phyloP scores from a whole-genome alignment of 2,888 invertebrate genomes.

The Gerris lacustris region DNA sequence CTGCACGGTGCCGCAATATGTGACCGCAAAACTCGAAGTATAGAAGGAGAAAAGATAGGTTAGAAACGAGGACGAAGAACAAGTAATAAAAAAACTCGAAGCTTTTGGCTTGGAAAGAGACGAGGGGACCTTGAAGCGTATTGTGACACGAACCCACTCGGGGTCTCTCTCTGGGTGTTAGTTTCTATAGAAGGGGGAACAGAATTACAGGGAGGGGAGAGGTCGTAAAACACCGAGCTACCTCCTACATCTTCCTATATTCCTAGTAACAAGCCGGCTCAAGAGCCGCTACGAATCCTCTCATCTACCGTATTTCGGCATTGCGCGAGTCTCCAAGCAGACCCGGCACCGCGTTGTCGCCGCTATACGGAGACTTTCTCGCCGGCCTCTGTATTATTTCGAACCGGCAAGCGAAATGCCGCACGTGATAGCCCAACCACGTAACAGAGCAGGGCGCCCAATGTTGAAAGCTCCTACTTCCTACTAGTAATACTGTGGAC shows the following conservation, averaged over 20 bases:
- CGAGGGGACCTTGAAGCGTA: background rate
- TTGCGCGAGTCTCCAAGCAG: too few relatives aligned
- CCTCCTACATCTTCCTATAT: background rate
- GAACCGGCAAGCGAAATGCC: background rate
- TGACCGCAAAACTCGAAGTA: too few relatives aligned
- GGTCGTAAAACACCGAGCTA: background rate
- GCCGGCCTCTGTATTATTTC: too few relatives aligned
- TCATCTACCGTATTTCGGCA: background rate
- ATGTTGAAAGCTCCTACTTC: too few relatives aligned
- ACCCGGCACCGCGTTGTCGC: background rate
- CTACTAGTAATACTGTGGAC: too few relatives aligned
- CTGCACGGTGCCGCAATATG: too few relatives aligned
- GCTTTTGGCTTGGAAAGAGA: background rate
- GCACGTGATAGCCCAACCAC: background rate
- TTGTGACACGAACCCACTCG: too few relatives aligned
- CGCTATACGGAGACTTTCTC: background rate
- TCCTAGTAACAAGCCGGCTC: background rate
- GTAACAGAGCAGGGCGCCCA: background rate
- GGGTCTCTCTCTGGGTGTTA: too few relatives aligned
- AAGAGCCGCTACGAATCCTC: background rate
- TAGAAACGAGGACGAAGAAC: background rate
- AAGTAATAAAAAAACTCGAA: background rate
- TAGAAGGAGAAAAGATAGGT: too few relatives aligned
- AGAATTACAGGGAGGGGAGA: background rate
- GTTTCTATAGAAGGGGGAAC: background rate